A percentile compares a stretch with the other conserved stretches of the same genome.
Conservation (phyloP, 37 sponge, comb jelly and placozoan genomes). For the Aphrocallistes beatrix region DNA sequence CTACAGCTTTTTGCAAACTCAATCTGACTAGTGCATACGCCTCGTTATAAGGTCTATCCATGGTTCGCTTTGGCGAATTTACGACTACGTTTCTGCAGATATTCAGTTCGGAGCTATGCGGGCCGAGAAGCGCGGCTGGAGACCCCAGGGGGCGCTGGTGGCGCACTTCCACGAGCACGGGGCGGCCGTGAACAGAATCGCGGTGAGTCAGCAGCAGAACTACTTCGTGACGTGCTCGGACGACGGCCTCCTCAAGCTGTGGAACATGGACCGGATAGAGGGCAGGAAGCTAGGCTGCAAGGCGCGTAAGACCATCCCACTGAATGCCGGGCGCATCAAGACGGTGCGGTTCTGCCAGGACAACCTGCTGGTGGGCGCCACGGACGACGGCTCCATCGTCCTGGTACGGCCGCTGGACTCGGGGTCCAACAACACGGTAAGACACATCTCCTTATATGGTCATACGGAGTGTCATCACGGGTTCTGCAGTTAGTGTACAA, state of each 20-base stretch:
- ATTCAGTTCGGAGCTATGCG: not conserved
- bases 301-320: constrained; percentile 20
- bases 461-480: too few species aligned
- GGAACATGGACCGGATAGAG: constrained; percentile 70
- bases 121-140: constrained; percentile 40
- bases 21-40: too few species aligned
- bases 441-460: too few species aligned
- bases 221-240: constrained; percentile 78
- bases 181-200: constrained; percentile 61
- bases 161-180: constrained; percentile 86
- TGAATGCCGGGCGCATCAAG: not conserved
- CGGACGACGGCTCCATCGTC: constrained; percentile 8
- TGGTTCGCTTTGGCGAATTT: too few species aligned
- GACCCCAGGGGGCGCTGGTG: constrained; percentile 63
- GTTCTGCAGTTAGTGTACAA: constrained; percentile 24
- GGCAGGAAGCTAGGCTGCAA: constrained; percentile 46
- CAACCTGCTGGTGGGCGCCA: not conserved
- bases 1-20: too few species aligned
- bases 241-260: constrained; percentile 74
- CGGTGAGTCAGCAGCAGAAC: constrained; percentile 35
- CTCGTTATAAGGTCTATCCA: too few species aligned
- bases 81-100: not conserved
- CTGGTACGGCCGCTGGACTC: not conserved
- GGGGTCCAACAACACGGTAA: not conserved
- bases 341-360: not conserved